Evolutionary conservation across 2,888 invertebrate genomes (phyloP).

Genomic region (Loripinus fragilis): DNA sequence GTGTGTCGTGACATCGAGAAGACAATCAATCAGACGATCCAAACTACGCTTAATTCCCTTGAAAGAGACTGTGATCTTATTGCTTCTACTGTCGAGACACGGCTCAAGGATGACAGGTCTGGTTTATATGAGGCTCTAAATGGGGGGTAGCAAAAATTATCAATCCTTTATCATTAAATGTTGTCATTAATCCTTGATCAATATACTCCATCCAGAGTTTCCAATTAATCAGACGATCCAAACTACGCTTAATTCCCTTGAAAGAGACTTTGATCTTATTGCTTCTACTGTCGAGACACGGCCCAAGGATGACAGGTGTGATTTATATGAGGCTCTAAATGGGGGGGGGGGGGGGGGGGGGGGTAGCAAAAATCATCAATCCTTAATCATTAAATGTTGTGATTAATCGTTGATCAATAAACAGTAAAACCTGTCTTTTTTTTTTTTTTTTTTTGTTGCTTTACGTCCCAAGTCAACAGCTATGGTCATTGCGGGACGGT

Average conservation of each 20-base stretch:
- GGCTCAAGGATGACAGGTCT: constrained; percentile 83
- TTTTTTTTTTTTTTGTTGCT: too few relatives aligned
- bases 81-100: constrained; percentile 82
- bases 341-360: too few relatives aligned
- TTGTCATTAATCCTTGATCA: too few relatives aligned
- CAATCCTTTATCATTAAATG: neutral
- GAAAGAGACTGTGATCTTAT: constrained; percentile 85
- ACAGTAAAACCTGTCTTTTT: too few relatives aligned
- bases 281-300: constrained; percentile 82
- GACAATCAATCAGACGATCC: constrained; percentile 86
- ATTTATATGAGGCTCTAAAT: too few relatives aligned
- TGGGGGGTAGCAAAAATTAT: neutral
- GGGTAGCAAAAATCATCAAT: too few relatives aligned
- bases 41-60: constrained; percentile 85
- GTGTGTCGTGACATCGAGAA: constrained; percentile 85
- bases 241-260: constrained; percentile 85
- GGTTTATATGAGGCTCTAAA: neutral
- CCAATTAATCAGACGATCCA: constrained; percentile 86
- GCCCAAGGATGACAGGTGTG: constrained; percentile 83
- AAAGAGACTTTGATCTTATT: constrained; percentile 85
- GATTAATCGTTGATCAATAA: too few relatives aligned
- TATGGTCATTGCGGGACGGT: too few relatives aligned
- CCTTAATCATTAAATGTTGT: too few relatives aligned
- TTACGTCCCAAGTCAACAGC: too few relatives aligned
- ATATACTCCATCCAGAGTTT: too few relatives aligned